These are phyloP conservation scores for Brienomyrus longianalis DNA, from an alignment of 2,113 vertebrate species.

Conservation along the genomic window DNA sequence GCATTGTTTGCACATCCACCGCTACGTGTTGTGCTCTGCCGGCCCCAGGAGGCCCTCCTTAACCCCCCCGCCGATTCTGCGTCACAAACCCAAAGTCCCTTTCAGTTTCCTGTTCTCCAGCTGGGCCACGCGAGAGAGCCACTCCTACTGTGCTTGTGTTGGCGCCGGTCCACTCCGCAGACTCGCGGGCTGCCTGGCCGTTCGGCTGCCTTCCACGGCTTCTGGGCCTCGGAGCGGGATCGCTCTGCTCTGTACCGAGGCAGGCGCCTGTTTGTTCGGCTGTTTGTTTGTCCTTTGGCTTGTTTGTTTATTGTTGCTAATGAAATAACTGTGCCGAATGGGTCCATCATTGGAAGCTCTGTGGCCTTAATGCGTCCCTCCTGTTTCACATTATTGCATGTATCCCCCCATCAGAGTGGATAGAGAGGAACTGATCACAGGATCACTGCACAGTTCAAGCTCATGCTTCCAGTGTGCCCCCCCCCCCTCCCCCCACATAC, in stretches of 20 bases:
- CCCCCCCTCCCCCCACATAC: background rate
- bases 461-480: background rate
- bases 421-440: background rate
- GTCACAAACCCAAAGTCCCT: background rate
- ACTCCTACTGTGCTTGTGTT: constrained; percentile 13
- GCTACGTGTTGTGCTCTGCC: background rate
- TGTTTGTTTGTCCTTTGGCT: background rate
- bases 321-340: background rate
- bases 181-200: background rate
- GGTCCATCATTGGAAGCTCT: background rate
- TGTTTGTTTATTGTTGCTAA: background rate
- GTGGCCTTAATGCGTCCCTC: background rate
- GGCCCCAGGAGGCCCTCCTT: background rate
- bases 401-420: background rate
- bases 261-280: background rate
- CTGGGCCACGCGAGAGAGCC: constrained; percentile 9
- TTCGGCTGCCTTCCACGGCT: background rate
- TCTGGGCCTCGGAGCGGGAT: background rate
- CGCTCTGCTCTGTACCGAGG: background rate
- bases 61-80: background rate
- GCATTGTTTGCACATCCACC: background rate
- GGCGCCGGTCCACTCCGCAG: constrained; percentile 13
- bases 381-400: background rate
- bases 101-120: constrained; percentile 18
- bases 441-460: background rate